A percentile compares a stretch with the other conserved stretches of the same genome.
Evolutionary conservation across 1,140 invertebrate genomes (phyloP).

Genomic region (Drosophila athabasca): DNA sequence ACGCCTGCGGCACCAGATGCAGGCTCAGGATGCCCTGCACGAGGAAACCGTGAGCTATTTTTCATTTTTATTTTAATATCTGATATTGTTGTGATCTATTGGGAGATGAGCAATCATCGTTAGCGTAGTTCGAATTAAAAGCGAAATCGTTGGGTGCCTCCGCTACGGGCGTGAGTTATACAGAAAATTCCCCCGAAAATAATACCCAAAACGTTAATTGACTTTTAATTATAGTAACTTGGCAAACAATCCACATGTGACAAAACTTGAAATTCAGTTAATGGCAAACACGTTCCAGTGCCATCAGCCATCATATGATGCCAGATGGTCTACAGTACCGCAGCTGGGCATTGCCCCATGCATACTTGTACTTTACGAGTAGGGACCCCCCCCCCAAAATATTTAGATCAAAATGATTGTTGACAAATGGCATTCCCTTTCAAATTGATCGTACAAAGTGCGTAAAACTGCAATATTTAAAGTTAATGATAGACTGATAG

Average conservation of each 20-base stretch:
- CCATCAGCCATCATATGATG: slow-evolving; percentile 6
- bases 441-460: too few species aligned
- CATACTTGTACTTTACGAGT: too few species aligned
- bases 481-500: too few species aligned
- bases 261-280: slow-evolving; percentile 18
- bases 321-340: slow-evolving; percentile 1
- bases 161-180: slow-evolving; percentile 22
- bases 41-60: slow-evolving; percentile 75
- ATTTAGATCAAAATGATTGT: too few species aligned
- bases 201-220: slow-evolving; percentile 42
- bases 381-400: too few species aligned
- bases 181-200: slow-evolving; percentile 20
- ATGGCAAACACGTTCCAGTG: slow-evolving; percentile 1
- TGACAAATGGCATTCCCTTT: too few species aligned
- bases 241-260: slow-evolving; percentile 37
- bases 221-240: slow-evolving; percentile 34
- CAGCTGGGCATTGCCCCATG: too few species aligned
- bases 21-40: slow-evolving; percentile 68
- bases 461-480: too few species aligned
- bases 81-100: background rate
- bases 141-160: background rate
- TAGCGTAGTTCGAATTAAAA: too few species aligned
- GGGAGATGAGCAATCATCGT: background rate
- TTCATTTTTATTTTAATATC: background rate
- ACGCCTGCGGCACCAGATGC: slow-evolving; percentile 74